Conservation (phyloP, 1,140 invertebrate genomes). For the Trachymyrmex cornetzi region DNA sequence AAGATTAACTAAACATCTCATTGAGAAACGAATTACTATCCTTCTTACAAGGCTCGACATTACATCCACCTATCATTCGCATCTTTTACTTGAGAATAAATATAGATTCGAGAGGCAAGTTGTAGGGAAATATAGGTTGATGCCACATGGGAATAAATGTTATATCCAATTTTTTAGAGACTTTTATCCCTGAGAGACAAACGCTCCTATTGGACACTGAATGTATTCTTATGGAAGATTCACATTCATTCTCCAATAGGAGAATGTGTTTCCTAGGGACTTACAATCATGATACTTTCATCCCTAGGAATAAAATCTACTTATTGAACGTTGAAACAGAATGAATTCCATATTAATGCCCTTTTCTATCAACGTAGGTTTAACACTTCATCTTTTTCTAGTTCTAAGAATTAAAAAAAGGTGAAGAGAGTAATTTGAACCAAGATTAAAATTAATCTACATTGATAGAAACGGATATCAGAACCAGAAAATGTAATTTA, state of each 20-base stretch:
- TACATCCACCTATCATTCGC: background rate
- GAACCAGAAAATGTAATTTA: too few relatives aligned
- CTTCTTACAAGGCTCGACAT: constrained; percentile 17
- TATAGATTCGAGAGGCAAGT: background rate
- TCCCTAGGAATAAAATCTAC: background rate
- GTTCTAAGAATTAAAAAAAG: too few relatives aligned
- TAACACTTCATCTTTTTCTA: too few relatives aligned
- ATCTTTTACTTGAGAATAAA: background rate
- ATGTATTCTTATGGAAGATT: background rate
- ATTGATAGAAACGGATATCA: too few relatives aligned
- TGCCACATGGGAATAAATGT: background rate
- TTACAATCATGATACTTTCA: background rate
- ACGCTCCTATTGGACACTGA: background rate
- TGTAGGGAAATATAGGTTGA: background rate
- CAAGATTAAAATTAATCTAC: too few relatives aligned
- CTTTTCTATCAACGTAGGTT: too few relatives aligned
- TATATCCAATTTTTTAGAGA: background rate
- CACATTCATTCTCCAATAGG: background rate
- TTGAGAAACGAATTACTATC: background rate
- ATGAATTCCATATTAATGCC: too few relatives aligned
- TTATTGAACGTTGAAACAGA: background rate
- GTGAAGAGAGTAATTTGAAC: too few relatives aligned
- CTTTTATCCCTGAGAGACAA: background rate
- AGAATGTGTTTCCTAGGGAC: background rate
- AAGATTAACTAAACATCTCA: background rate